Evolutionary conservation across 1,140 invertebrate genomes (phyloP), one percentile per base, ranked within the genome.

Genomic region (Muscidifurax raptorellus): DNA sequence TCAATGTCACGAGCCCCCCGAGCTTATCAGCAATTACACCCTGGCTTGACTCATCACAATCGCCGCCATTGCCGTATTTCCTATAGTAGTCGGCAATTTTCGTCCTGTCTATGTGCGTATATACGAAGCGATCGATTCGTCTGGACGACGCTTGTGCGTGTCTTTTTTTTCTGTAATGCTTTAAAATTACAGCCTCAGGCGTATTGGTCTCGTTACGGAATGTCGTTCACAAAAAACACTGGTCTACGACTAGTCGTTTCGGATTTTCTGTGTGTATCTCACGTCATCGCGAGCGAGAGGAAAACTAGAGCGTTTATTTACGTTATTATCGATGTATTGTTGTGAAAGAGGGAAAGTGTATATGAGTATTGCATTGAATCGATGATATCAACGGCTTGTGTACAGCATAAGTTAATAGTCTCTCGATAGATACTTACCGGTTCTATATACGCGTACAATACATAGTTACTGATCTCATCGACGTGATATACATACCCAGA

Each of bases 1-100:
- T 82, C 72, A 82, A 67, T n/a, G 81, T 82, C 71, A 44, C 27
- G 5, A 67, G 15, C 30, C 32, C 67, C n/a, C 28, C 30, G 36
- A 66, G 69, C 71, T 82, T 82, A 82, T 82, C 52, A 36, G 32
- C 72, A 82, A 82, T 82, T 82, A 81, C 66, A 40, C 72, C 15
- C 30, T 9, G 25, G 30, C 9, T 81, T 74, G 69, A 81, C 69
- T 81, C 79, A 71, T 80, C 66, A 12, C 12, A 52, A 80, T 71
- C 66, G 22, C 66, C 25, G 66, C 27, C 66, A 27, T 22, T n/a
- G 66, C 10, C 25, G 15, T 69, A 6, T 13, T 22, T 12, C 22
- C 0, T 18, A 7, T 18, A 6, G 2, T 1, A 12, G 6, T 18
- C 18, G 52, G 22, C 52, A 47, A 47, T 18, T 47, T 47, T 40